Percentiles rank a stretch among this genome's conserved stretches.
phyloP scores from a whole-genome alignment of 2,113 vertebrate genomes.

The Chaetodon auriga region DNA sequence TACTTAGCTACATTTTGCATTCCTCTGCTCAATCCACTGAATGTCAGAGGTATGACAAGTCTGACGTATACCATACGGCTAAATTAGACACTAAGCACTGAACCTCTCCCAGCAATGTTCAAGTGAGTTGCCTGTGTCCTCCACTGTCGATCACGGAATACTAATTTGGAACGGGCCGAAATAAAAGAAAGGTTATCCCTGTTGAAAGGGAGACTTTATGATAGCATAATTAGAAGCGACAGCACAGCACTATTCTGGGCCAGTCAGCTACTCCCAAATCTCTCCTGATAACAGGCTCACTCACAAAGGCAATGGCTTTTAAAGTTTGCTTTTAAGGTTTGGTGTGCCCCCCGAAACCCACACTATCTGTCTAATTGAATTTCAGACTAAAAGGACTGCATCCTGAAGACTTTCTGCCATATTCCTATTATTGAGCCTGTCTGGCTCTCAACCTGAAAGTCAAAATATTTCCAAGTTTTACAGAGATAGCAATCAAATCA shows the following conservation, averaged over 20 bases:
- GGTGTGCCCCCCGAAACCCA: slow-evolving; percentile 22
- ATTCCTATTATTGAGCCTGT: background rate
- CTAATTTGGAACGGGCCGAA: slow-evolving; percentile 20
- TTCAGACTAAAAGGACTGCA: background rate
- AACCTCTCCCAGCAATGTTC: background rate
- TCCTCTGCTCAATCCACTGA: background rate
- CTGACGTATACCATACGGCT: slow-evolving; percentile 6
- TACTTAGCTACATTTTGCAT: slow-evolving; percentile 16
- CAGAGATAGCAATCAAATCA: background rate
- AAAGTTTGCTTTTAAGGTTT: slow-evolving; percentile 58
- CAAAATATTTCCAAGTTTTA: slow-evolving; percentile 7
- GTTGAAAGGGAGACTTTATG: slow-evolving; percentile 34
- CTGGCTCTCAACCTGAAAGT: slow-evolving; percentile 12
- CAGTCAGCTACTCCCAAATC: slow-evolving; percentile 36
- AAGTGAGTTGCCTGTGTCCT: background rate
- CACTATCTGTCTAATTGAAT: slow-evolving; percentile 35
- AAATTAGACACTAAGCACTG: slow-evolving; percentile 3
- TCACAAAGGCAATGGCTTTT: slow-evolving; percentile 38
- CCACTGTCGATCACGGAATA: background rate
- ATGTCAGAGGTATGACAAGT: background rate
- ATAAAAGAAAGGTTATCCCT: slow-evolving; percentile 37
- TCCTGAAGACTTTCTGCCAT: slow-evolving; percentile 4
- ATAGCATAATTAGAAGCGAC: slow-evolving; percentile 48
- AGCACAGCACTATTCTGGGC: slow-evolving; percentile 43
- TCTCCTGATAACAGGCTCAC: slow-evolving; percentile 30